Conservation (phyloP, 2,113 vertebrate species). For the Chunga burmeisteri region DNA sequence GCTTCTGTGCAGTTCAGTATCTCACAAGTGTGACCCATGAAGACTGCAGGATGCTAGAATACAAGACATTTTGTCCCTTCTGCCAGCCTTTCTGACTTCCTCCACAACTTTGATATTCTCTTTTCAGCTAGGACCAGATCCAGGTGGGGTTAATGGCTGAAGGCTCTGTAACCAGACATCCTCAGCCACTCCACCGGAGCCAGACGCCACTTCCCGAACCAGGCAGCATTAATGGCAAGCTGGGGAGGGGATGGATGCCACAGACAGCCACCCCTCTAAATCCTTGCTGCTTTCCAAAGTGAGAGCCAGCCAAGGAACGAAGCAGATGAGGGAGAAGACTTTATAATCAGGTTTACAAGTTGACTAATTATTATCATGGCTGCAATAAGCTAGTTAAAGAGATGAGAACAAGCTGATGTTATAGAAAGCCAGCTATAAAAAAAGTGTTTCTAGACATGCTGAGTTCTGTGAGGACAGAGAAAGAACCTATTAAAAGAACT, state of each 20-base stretch:
- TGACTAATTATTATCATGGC: constrained; percentile 8
- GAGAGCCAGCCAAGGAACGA: background rate
- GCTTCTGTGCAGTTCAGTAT: background rate
- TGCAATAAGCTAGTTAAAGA: constrained; percentile 7
- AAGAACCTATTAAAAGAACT: background rate
- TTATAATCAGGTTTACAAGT: constrained; percentile 17
- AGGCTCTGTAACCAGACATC: background rate
- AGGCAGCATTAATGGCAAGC: background rate
- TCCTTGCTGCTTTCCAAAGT: background rate
- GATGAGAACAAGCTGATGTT: background rate
- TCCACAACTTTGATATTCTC: background rate
- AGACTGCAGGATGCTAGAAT: background rate
- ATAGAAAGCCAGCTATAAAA: background rate
- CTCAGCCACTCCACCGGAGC: background rate
- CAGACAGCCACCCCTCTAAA: background rate
- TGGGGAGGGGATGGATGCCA: background rate
- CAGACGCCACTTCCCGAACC: accelerated
- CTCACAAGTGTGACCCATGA: background rate
- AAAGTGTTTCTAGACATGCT: background rate
- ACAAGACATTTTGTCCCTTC: background rate
- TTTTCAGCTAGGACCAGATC: background rate
- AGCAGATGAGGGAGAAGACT: background rate
- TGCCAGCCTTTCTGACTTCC: background rate
- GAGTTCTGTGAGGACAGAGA: background rate
- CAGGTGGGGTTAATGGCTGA: background rate